Conservation (phyloP, 2,113 vertebrate genomes). For the Podiceps cristatus region DNA sequence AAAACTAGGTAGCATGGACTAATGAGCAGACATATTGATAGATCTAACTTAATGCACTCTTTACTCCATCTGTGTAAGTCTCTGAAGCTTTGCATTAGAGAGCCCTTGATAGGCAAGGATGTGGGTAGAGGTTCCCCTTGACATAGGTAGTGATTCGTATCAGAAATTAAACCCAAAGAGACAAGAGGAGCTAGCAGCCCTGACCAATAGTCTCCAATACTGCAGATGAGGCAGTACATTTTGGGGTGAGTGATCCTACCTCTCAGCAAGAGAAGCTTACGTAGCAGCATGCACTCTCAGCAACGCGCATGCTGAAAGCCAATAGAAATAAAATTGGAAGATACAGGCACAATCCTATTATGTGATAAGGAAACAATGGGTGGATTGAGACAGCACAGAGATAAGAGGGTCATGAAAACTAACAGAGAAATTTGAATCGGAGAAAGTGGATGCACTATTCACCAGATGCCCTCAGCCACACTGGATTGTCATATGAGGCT, state of each 20-base stretch:
- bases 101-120: background rate
- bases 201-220: accelerated
- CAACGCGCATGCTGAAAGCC: background rate
- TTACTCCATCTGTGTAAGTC: background rate
- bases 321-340: background rate
- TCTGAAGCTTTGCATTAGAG: background rate
- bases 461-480: conserved; percentile 1
- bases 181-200: background rate
- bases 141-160: background rate
- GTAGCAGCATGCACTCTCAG: background rate
- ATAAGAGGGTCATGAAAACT: conserved; percentile 24
- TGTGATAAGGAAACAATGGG: conserved; percentile 3
- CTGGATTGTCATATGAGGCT: conserved; percentile 6
- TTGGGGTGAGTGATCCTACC: background rate
- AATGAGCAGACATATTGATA: background rate
- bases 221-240: background rate
- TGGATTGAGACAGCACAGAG: background rate
- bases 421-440: conserved; percentile 5
- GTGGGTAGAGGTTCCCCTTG: background rate
- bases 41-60: background rate
- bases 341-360: background rate
- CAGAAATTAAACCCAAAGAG: background rate
- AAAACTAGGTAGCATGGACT: background rate
- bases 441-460: conserved; percentile 5
- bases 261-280: background rate